phyloP scores from a whole-genome alignment of 1,140 invertebrate species.

The Halesus radiatus region DNA sequence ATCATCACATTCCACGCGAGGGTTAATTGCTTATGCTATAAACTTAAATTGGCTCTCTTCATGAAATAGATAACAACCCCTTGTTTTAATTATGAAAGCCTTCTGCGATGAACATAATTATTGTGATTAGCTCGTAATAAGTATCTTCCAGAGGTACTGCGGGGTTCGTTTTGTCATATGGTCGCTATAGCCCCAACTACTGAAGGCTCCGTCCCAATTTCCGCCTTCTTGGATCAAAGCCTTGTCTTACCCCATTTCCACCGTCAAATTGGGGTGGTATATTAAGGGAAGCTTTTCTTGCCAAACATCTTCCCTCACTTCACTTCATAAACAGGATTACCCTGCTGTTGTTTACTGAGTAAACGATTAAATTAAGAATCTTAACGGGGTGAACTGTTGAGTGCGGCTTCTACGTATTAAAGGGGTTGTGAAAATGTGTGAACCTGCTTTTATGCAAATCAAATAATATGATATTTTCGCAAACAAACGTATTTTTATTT shows the following conservation, averaged over 20 bases:
- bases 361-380: too few species aligned
- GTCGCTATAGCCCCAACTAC: background rate
- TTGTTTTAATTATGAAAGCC: background rate
- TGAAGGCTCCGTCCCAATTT: background rate
- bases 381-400: too few species aligned
- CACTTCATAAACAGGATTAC: background rate
- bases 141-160: background rate
- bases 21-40: too few species aligned
- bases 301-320: background rate
- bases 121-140: background rate
- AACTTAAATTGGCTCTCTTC: too few species aligned
- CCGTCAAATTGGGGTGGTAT: background rate
- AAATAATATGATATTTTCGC: too few species aligned
- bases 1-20: too few species aligned
- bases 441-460: too few species aligned
- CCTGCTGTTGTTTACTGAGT: background rate
- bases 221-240: background rate
- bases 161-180: background rate
- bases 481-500: too few species aligned
- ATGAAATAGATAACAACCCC: background rate
- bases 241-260: background rate
- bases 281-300: background rate
- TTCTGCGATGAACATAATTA: background rate
- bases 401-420: too few species aligned
- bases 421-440: too few species aligned